Base-by-base conservation (phyloP, 2,888 invertebrate genomes). In the Acrocyrtus sp. region DNA sequence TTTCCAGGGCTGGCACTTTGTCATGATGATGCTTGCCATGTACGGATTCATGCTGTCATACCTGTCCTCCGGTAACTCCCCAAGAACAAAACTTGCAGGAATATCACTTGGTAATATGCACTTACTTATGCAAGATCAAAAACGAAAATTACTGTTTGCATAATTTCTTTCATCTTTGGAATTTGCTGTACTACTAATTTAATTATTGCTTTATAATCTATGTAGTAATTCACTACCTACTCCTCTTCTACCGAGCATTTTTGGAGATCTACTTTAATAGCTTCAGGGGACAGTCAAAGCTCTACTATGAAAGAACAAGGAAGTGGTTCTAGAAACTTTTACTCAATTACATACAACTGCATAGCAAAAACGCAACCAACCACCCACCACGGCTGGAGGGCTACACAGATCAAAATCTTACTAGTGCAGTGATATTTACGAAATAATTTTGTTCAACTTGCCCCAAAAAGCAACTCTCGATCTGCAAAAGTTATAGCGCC, bases 251-350 rank as follows among this genome's bases (percentile, higher is more conserved):
- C 47, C 57, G 78, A 62, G 47, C 62, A 54, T 45, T 60, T 10
- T 41, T 75, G 66, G 69, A 79, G 45, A 12, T 77, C 26, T 41
- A 29, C 15, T 70, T 66, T 43, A 67, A 79, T 47, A 72, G 78
- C 53, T 67, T 54, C 29, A 58, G 75, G 53, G 22, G 57, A 47
- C 74, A 74, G 48, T 45, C 47, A 6, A 74, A 66, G 39, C 34
- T 56, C 19, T 75, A 60, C 51, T 17, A 70, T 43, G 67, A 51
- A 17, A 50, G 19, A 17, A 34, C 57, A 26, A n/a, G n/a, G n/a
- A n/a, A n/a, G n/a, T n/a, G n/a, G n/a, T n/a, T n/a, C n/a, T n/a
- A n/a, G n/a, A n/a, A n/a, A n/a, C n/a, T n/a, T n/a, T n/a, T n/a
- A n/a, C n/a, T n/a, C n/a, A n/a, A n/a, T n/a, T n/a, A n/a, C n/a